These are phyloP conservation scores for Lutraria rhynchaena DNA, from an alignment of 1,140 invertebrate genomes.

Conservation along the genomic window DNA sequence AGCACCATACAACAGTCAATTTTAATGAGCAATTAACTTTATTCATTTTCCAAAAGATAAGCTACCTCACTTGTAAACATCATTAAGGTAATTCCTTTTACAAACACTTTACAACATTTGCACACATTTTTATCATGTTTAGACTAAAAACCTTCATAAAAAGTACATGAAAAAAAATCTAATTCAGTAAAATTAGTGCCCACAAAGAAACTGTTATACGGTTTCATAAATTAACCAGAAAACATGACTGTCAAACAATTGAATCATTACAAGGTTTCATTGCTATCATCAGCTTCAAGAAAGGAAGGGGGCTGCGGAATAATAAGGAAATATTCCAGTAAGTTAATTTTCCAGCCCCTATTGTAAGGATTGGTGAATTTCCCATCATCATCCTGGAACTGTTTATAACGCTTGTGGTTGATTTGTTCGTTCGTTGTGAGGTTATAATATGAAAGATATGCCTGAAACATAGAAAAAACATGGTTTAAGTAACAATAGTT, in stretches of 20 bases:
- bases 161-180: no score
- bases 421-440: slow-evolving; percentile 97
- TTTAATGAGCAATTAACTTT: no score
- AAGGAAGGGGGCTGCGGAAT: slow-evolving; percentile 67
- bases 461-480: slow-evolving; percentile 74
- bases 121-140: no score
- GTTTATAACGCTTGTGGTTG: slow-evolving; percentile 94
- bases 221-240: not conserved
- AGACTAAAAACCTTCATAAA: no score
- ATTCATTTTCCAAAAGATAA: no score
- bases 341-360: slow-evolving; percentile 91
- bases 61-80: no score
- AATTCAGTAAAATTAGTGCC: no score
- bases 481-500: no score
- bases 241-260: slow-evolving; percentile 29
- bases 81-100: no score
- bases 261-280: slow-evolving; percentile 58
- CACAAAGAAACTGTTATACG: no score
- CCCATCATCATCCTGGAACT: slow-evolving; percentile 92
- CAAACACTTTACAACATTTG: no score
- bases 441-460: slow-evolving; percentile 87
- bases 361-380: slow-evolving; percentile 95
- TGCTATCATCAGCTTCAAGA: slow-evolving; percentile 55
- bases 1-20: no score
- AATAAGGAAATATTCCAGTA: slow-evolving; percentile 92